Evolutionary conservation across 2,888 invertebrate genomes (phyloP), one percentile per base, ranked within the genome.

Genomic region (Sepioteuthis lessoniana): DNA sequence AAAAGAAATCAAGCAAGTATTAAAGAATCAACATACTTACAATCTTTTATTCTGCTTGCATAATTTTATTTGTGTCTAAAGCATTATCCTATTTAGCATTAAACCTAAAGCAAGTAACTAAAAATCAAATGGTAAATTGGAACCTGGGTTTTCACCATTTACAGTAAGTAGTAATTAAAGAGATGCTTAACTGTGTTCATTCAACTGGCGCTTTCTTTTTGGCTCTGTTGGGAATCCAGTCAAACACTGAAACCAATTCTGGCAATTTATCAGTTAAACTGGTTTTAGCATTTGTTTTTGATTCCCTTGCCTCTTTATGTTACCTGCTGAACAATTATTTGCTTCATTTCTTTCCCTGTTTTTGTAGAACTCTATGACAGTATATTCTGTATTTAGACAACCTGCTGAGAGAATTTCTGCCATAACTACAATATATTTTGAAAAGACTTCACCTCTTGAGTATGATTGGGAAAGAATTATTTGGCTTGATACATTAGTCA

Each of bases 311-410:
- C 76, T 76, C 7, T 76, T 35, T 76, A n/a, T 76, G n/a, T 76
- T n/a, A 76, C n/a, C 76, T n/a, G 16, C 76, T 76, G 76, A 76
- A 76, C n/a, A n/a, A 76, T 76, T n/a, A 76, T 76, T n/a, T n/a
- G 76, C 76, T 76, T 76, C 76, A n/a, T 76, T n/a, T 76, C n/a
- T 76, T 76, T 76, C 76, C n/a, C n/a, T n/a, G 35, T 76, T n/a
- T 31, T 16, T n/a, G n/a, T 13, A 76, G 76, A 76, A 76, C n/a
- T 76, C n/a, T 76, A 31, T 60, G n/a, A 19, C 35, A 55, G 55
- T 55, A 55, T 25, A 21, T 25, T 55, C 55, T 55, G 25, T 28
- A 55, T 76, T n/a, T 76, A n/a, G 35, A 10, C 35, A 76, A 76
- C 76, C n/a, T 76, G 35, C 76, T 13, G 16, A 76, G 8, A 76